Base-by-base conservation (phyloP, 1,140 invertebrate genomes). In the Maniola jurtina region DNA sequence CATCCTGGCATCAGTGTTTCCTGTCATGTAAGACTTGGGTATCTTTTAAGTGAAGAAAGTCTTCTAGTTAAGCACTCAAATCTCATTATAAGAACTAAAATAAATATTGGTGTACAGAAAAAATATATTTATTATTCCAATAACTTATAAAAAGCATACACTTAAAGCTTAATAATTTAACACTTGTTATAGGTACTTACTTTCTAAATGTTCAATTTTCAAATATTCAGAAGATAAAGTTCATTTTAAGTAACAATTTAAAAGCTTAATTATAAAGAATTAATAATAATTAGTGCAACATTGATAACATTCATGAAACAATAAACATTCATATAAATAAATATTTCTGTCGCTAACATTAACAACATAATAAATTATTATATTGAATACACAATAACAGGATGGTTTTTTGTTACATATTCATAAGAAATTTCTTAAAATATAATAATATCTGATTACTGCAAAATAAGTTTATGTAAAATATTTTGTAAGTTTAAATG, bases 141-240 rank as follows among this genome's bases (percentile, higher is more conserved):
- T 69, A 66, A 52, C 48, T 52, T 52, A 52, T n/a, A 16, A 66
- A 66, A 72, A 72, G 71, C 71, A 62, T 65, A 64, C 60, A 67
- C 13, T 62, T 63, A 64, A 64, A 64, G 67, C 67, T 64, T 63
- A 64, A 66, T 61, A 54, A 13, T 45, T 11, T 45, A 45, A 45
- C 42, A 45, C 13, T 45, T 45, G 42, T 45, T 11, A n/a, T 11
- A 13, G 13, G 13, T 52, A 25, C 8, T 48, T 52, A 52, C 15
- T 16, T 52, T 16, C 5, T 16, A 52, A 1, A 16, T 25, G 4
- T 9, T 14, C 15, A 6, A 7, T 52, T 4, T 16, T 25, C 15
- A 16, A 52, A 52, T 25, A 61, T 61, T 66, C 64, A 66, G 61
- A 65, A 65, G 57, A 11, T 65, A 45, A 52, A 59, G 38, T 45